Percentiles rank a stretch among this genome's conserved stretches.
Conservation (phyloP, 2,113 vertebrate genomes). For the Pogona vitticeps region DNA sequence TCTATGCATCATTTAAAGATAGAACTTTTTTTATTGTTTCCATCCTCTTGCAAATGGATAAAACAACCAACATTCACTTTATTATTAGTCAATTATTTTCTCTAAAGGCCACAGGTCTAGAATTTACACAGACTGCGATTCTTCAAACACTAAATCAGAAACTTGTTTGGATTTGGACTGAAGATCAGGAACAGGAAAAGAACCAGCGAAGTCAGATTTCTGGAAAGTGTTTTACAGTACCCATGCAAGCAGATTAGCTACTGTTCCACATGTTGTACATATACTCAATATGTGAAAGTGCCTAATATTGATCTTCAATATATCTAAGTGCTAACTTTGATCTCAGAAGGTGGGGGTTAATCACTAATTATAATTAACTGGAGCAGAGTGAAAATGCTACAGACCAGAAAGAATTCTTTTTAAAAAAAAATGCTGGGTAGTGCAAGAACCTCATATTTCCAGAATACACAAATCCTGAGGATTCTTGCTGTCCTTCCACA, state of each 20-base stretch:
- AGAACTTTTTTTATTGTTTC: neutral
- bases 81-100: neutral
- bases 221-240: neutral
- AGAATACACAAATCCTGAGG: neutral
- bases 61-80: neutral
- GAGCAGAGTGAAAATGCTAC: neutral
- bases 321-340: constrained; percentile 20
- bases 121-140: neutral
- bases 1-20: neutral
- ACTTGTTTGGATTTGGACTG: neutral
- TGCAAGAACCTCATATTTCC: neutral
- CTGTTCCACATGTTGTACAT: neutral
- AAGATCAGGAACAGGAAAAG: neutral
- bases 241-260: neutral
- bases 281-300: neutral
- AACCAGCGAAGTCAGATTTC: neutral
- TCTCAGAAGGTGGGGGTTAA: constrained; percentile 9
- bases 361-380: constrained; percentile 30
- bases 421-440: neutral
- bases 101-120: neutral
- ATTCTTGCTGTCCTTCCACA: neutral
- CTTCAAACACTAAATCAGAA: neutral
- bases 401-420: neutral
- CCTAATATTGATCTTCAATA: constrained; percentile 15
- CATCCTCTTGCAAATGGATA: neutral